Base-by-base conservation (phyloP, 2,797 vertebrate genomes). In the Clarias pachynema region DNA sequence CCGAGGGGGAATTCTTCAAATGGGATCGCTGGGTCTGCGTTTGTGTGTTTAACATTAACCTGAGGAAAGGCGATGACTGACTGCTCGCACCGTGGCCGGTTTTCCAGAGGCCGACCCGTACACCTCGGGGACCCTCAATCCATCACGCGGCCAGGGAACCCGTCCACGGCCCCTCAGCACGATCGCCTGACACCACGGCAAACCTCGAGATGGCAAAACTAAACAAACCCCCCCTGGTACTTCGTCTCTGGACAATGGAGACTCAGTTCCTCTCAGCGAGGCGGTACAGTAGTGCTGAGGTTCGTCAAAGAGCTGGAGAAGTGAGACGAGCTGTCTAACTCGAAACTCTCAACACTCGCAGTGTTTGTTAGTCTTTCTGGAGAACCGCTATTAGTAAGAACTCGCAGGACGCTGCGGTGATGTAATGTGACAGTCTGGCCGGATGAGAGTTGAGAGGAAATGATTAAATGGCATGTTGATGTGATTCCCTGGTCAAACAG, bases 1-100 rank as follows among this genome's bases (percentile, higher is more conserved):
- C 88, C 92, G 20, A 31, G 92, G 91, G 93, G 86, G 86, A 88
- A 86, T 89, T 88, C 89, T 92, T 94, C 87, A 91, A 86, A 86
- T 60, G 53, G 49, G 84, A 84, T 57, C 37, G 40, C 63, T 72
- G 84, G 40, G 37, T 62, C 53, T 69, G 73, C 83, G 22, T 31
- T 56, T 70, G 75, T 87, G 65, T 83, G 85, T 89, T 86, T 82
- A 60, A 77, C 79, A 77, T 86, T 57, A 66, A 37, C 60, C 60
- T 75, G 70, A 86, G 53, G 31, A 78, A 69, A 60, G 56, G 18
- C 8, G 69, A 81, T 81, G 79, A 81, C 62, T 26, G 72, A 81
- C 69, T 89, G 80, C 83, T 82, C 84, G 85, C 85, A 84, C 74
- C 82, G 65, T 84, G 88, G 85, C 85, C 84, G n/a, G 88, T 79